These are phyloP conservation scores for Steinernema feltiae DNA, from an alignment of 1,140 invertebrate genomes.

Conservation along the genomic window DNA sequence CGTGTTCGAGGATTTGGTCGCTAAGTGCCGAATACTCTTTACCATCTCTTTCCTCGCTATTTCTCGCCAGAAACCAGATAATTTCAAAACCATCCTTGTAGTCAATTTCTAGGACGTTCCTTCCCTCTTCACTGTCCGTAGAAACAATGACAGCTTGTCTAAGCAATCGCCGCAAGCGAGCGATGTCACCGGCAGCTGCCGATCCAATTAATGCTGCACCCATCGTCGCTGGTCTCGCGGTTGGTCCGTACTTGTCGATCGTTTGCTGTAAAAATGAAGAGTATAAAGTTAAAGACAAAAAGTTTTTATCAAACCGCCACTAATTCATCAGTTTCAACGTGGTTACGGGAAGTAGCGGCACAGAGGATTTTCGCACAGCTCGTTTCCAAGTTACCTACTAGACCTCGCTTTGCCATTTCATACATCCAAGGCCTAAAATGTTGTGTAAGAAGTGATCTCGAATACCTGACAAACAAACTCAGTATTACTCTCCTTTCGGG, in stretches of 20 bases:
- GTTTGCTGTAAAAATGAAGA: slow-evolving; percentile 11
- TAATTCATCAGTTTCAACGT: slow-evolving; percentile 15
- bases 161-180: not conserved
- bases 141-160: slow-evolving; percentile 16
- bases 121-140: not conserved
- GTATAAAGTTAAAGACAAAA: slow-evolving; percentile 18
- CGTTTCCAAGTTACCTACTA: not conserved
- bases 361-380: not conserved
- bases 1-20: slow-evolving; percentile 25
- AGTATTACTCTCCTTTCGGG: not conserved
- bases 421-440: slow-evolving; percentile 15
- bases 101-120: not conserved
- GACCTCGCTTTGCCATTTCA: slow-evolving; percentile 16
- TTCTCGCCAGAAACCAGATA: slow-evolving; percentile 24
- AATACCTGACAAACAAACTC: slow-evolving; percentile 13
- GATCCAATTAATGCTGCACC: slow-evolving; percentile 4
- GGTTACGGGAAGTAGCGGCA: slow-evolving; percentile 10
- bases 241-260: not conserved
- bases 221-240: not conserved
- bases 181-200: slow-evolving; percentile 18
- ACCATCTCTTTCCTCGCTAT: not conserved
- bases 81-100: slow-evolving; percentile 11
- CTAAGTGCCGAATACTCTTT: slow-evolving; percentile 12
- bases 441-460: not conserved
- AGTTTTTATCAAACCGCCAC: slow-evolving; percentile 18